Evolutionary conservation across 2,888 invertebrate genomes (phyloP).

Genomic region (Lordiphosa andalusiaca): DNA sequence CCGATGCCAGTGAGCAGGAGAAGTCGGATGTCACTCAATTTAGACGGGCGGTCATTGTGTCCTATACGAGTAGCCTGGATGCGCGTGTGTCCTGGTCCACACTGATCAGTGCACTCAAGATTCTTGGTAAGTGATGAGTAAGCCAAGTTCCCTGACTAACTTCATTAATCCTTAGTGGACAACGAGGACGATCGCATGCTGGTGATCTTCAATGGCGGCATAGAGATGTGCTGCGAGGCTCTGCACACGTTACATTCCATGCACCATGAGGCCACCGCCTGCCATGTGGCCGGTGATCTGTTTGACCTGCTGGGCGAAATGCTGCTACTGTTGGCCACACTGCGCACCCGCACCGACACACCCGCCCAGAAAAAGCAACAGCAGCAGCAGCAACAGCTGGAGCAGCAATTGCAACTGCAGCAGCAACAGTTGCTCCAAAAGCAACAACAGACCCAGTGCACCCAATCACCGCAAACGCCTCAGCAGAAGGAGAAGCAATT

Average conservation of each 20-base stretch:
- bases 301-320: constrained; percentile 91
- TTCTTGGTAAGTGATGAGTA: constrained; percentile 81
- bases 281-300: constrained; percentile 91
- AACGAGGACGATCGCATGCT: constrained; percentile 93
- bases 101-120: constrained; percentile 93
- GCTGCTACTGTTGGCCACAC: constrained; percentile 86
- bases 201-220: constrained; percentile 94
- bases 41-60: constrained; percentile 90
- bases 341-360: constrained; percentile 82
- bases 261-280: constrained; percentile 96
- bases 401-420: constrained; percentile 68
- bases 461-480: constrained; percentile 66
- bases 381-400: constrained; percentile 58
- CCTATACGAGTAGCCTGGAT: constrained; percentile 94
- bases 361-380: constrained; percentile 78
- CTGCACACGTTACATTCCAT: constrained; percentile 94
- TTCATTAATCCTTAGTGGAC: constrained; percentile 82
- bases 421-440: constrained; percentile 64
- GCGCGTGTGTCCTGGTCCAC: constrained; percentile 96
- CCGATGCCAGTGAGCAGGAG: constrained; percentile 88
- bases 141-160: background rate
- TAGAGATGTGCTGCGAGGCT: constrained; percentile 87
- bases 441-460: constrained; percentile 61
- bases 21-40: constrained; percentile 92
- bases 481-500: constrained; percentile 73